A percentile compares a stretch with the other conserved stretches of the same genome.
Conservation (phyloP, 2,113 vertebrate genomes). For the Poecilia latipinna region DNA sequence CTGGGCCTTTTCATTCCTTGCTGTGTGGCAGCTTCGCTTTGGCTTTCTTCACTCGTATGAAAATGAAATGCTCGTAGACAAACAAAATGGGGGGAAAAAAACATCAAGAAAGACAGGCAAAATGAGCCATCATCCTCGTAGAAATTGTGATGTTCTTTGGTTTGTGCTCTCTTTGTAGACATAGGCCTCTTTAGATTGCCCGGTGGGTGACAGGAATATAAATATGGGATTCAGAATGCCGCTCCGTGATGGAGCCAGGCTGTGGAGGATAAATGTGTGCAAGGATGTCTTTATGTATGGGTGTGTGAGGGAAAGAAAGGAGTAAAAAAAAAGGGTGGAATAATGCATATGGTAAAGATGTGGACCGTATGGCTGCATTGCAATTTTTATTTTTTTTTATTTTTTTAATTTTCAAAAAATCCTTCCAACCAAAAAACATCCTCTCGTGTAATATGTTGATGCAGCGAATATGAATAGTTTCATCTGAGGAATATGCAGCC, state of each 20-base stretch:
- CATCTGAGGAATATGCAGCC: neutral
- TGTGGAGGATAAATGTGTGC: constrained; percentile 58
- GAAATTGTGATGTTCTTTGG: constrained; percentile 68
- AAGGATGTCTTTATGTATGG: constrained; percentile 48
- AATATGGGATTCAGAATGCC: constrained; percentile 53
- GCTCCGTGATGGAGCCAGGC: constrained; percentile 42
- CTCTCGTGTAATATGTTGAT: neutral
- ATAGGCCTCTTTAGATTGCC: constrained; percentile 61
- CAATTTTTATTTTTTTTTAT: no score
- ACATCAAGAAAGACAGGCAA: constrained; percentile 36
- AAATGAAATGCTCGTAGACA: constrained; percentile 41
- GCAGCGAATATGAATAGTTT: neutral
- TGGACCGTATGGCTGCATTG: neutral
- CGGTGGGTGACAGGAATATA: constrained; percentile 54
- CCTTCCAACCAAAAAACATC: neutral
- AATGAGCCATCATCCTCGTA: constrained; percentile 58
- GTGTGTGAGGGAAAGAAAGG: constrained; percentile 20
- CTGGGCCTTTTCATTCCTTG: neutral
- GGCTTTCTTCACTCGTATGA: constrained; percentile 23
- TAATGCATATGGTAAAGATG: constrained; percentile 30
- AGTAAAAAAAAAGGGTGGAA: constrained; percentile 26
- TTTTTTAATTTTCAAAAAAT: constrained; percentile 8
- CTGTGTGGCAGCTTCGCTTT: constrained; percentile 3
- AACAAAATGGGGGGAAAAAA: constrained; percentile 10
- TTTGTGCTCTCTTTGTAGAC: constrained; percentile 62